Evolutionary conservation across 2,113 vertebrate genomes (phyloP), one percentile per base, ranked within the genome.

Genomic region (Oncorhynchus gorbuscha): DNA sequence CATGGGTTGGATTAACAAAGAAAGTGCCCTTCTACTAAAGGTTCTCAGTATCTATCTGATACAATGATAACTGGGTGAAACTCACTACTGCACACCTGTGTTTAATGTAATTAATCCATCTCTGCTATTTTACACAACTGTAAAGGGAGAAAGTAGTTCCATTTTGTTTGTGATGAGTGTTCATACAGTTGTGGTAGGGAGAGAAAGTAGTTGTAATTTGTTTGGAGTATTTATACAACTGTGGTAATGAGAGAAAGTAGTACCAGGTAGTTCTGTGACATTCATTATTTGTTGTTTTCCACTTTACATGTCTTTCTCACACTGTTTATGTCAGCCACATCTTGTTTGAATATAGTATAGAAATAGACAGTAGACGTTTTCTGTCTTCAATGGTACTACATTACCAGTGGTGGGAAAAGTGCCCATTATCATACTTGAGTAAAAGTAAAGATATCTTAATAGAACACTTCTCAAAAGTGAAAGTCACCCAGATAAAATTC

Each of bases 1-100:
- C 49, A 26, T 75, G 26, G 51, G 79, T 79, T 81, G 72, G 69
- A 87, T 66, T 62, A 69, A 74, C 30, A 65, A 77, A 76, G 71
- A 58, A 64, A 61, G 67, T 75, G 39, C 62, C 73, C 74, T 69
- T 84, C 62, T 74, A 64, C 26, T 69, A 70, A 80, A 67, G 58
- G 69, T 69, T 71, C 32, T 65, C 66, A 76, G 66, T 73, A 69
- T 74, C 68, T 45, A 65, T 59, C 62, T 30, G 61, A 61, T 69
- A 32, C 67, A 16, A 45, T 48, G 20, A 70, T 39, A 30, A 69
- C 32, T 51, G 14, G 28, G 32, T 61, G 49, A 59, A 69, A 24
- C 24, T 6, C 28, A 32, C 7, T 51, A 30, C 1, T 28, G 22
- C 12, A 48, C 9, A 6, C 11, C 14, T 69, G 26, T 66, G 24